Evolutionary conservation across 2,797 vertebrate species (phyloP).

Genomic region (Cyprinella venusta): DNA sequence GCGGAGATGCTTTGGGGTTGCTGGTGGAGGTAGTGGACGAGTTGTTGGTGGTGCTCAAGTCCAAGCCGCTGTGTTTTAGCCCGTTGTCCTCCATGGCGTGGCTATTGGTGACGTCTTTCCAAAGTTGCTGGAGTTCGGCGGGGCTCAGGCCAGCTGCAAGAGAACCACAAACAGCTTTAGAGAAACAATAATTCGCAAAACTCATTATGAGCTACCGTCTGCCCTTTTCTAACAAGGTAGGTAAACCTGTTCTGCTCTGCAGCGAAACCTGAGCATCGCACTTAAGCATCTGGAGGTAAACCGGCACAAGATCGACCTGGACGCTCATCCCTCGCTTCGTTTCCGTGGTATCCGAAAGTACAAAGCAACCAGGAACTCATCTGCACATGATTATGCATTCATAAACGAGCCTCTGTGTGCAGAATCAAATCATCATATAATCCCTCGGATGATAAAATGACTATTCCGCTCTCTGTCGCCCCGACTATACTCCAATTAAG

Average conservation of each 20-base stretch:
- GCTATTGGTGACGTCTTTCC: slow-evolving; percentile 96
- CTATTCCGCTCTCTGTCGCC: slow-evolving; percentile 38
- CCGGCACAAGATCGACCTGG: slow-evolving; percentile 48
- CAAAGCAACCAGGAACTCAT: slow-evolving; percentile 45
- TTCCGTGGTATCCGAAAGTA: slow-evolving; percentile 47
- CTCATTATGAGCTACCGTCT: background rate
- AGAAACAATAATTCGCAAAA: slow-evolving; percentile 20
- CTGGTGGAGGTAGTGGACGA: slow-evolving; percentile 97
- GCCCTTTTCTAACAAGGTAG: background rate
- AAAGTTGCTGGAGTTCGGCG: slow-evolving; percentile 98
- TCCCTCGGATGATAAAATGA: slow-evolving; percentile 54
- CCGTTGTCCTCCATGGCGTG: slow-evolving; percentile 96
- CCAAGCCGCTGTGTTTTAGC: slow-evolving; percentile 95
- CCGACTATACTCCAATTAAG: slow-evolving; percentile 55
- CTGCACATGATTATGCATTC: slow-evolving; percentile 51
- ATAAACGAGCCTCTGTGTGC: slow-evolving; percentile 58
- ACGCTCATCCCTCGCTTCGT: slow-evolving; percentile 54
- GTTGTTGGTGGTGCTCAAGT: slow-evolving; percentile 97
- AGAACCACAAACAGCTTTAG: slow-evolving; percentile 60
- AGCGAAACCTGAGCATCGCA: slow-evolving; percentile 41
- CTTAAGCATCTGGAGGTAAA: slow-evolving; percentile 62
- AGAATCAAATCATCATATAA: slow-evolving; percentile 57
- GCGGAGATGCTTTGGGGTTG: slow-evolving; percentile 96
- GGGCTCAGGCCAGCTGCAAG: slow-evolving; percentile 91
- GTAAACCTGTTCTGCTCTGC: slow-evolving; percentile 52